Evolutionary conservation across 2,113 vertebrate genomes (phyloP).

Genomic region (Festucalex cinctus): DNA sequence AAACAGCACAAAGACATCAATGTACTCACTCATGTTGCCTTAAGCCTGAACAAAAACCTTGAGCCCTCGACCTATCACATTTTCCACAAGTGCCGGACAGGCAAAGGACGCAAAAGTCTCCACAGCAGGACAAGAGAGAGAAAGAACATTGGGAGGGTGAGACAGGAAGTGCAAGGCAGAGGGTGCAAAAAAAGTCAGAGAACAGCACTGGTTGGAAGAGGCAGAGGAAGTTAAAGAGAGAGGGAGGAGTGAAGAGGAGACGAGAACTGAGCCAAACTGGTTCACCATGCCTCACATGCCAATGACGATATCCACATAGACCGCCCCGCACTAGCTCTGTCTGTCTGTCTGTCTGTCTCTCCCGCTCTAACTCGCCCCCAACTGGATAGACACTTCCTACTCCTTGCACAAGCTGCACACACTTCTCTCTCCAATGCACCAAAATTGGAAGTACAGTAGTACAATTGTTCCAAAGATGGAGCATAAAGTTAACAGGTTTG

Average conservation of each 20-base stretch:
- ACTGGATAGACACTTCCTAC: constrained; percentile 27
- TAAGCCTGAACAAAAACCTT: constrained; percentile 39
- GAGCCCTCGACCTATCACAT: constrained; percentile 55
- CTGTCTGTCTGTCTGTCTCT: background rate
- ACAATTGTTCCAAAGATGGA: background rate
- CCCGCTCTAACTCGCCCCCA: constrained; percentile 5
- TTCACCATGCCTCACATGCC: constrained; percentile 66
- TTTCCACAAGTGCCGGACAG: constrained; percentile 50
- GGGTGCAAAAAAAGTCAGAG: constrained; percentile 14
- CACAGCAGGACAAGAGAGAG: constrained; percentile 11
- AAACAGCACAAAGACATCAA: constrained; percentile 15
- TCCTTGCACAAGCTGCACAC: background rate
- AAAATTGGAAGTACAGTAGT: background rate
- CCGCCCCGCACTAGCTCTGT: constrained; percentile 29
- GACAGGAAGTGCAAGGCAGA: constrained; percentile 29
- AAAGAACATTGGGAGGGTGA: constrained; percentile 24
- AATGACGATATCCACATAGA: constrained; percentile 51
- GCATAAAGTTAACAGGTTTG: background rate
- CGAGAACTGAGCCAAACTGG: constrained; percentile 54
- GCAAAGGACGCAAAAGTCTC: constrained; percentile 24
- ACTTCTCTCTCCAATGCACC: background rate
- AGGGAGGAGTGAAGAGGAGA: constrained; percentile 33
- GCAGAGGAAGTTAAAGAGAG: constrained; percentile 3
- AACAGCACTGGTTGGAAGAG: constrained; percentile 3
- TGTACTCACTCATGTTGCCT: constrained; percentile 73